Conservation (phyloP, 2,888 invertebrate genomes). For the Aphelenchoides bicaudatus region DNA sequence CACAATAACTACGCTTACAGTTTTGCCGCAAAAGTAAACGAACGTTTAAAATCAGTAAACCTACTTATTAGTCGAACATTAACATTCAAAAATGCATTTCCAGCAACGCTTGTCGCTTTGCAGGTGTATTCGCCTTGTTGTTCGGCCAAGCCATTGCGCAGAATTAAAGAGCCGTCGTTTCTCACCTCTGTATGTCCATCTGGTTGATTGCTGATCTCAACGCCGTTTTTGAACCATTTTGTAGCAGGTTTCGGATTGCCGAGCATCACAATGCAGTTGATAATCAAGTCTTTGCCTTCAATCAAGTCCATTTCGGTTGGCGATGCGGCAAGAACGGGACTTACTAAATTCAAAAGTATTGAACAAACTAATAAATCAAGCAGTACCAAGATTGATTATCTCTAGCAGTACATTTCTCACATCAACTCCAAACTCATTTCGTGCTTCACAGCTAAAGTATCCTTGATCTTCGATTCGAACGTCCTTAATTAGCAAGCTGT, state of each 20-base stretch:
- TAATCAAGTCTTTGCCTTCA: slow-evolving; percentile 61
- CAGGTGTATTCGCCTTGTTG: slow-evolving; percentile 66
- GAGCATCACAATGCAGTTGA: slow-evolving; percentile 63
- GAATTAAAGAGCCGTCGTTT: slow-evolving; percentile 44
- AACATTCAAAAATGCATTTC: slow-evolving; percentile 64
- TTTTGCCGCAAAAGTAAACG: too few relatives aligned
- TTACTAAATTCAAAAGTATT: slow-evolving; percentile 57
- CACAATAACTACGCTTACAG: too few relatives aligned
- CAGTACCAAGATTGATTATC: slow-evolving; percentile 65
- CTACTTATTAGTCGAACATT: slow-evolving; percentile 64
- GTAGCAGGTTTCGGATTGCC: slow-evolving; percentile 62
- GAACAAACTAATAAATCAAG: neutral
- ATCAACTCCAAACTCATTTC: slow-evolving; percentile 66
- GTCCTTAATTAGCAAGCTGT: slow-evolving; percentile 26
- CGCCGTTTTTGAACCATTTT: slow-evolving; percentile 61
- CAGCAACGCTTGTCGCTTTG: slow-evolving; percentile 68
- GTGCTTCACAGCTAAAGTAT: slow-evolving; percentile 66
- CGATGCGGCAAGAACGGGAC: slow-evolving; percentile 63
- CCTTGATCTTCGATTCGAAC: slow-evolving; percentile 60
- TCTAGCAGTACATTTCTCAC: slow-evolving; percentile 53
- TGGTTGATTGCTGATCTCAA: too few relatives aligned
- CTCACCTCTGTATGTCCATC: too few relatives aligned
- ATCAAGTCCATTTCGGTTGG: slow-evolving; percentile 62
- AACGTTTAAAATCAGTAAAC: slow-evolving; percentile 27
- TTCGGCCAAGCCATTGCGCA: slow-evolving; percentile 52